Percentiles rank a stretch among this genome's conserved stretches.
These are phyloP conservation scores for Unio delphinus DNA, from an alignment of 2,888 invertebrate genomes.

Conservation along the genomic window DNA sequence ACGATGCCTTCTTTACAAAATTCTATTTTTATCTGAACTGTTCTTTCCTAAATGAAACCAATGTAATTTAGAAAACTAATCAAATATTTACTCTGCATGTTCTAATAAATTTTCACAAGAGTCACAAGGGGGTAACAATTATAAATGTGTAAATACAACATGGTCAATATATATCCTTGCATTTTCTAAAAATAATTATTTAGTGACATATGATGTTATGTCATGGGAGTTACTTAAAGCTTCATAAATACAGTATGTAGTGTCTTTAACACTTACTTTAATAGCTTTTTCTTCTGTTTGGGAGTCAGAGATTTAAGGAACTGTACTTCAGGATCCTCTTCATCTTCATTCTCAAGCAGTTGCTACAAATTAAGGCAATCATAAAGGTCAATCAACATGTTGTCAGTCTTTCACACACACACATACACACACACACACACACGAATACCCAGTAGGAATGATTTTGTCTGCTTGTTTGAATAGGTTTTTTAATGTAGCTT, in stretches of 20 bases:
- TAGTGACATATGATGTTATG: background rate
- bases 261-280: slow-evolving; percentile 78
- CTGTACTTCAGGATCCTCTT: slow-evolving; percentile 74
- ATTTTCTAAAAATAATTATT: too few relatives aligned
- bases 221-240: background rate
- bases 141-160: too few relatives aligned
- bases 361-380: slow-evolving; percentile 28
- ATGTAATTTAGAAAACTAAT: too few relatives aligned
- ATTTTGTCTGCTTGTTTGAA: too few relatives aligned
- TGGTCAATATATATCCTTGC: too few relatives aligned
- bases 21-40: too few relatives aligned
- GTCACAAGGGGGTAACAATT: too few relatives aligned
- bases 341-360: slow-evolving; percentile 55
- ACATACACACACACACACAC: background rate
- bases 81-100: too few relatives aligned
- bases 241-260: background rate
- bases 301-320: slow-evolving; percentile 87
- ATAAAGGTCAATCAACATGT: background rate
- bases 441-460: background rate
- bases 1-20: too few relatives aligned
- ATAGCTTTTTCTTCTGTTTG: slow-evolving; percentile 90
- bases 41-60: too few relatives aligned
- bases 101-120: too few relatives aligned
- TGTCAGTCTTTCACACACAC: background rate
- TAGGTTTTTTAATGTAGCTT: too few relatives aligned